These are phyloP conservation scores for Eulemur albifrons DNA, from an alignment of 2,797 vertebrate genomes.

Conservation along the genomic window DNA sequence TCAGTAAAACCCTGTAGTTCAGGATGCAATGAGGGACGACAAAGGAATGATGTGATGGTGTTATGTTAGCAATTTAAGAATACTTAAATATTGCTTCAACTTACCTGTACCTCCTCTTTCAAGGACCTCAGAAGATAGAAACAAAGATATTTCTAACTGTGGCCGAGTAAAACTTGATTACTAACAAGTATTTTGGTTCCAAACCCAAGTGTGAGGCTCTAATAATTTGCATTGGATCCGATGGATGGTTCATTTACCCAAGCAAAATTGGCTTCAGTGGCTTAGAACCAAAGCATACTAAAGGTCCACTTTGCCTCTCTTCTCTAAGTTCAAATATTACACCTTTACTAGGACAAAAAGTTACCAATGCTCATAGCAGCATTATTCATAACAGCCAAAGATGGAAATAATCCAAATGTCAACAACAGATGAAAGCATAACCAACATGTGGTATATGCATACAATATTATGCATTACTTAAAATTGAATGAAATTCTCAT, in stretches of 20 bases:
- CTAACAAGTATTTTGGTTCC: background rate
- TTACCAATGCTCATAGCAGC: background rate
- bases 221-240: background rate
- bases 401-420: background rate
- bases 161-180: background rate
- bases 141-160: background rate
- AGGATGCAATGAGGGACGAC: background rate
- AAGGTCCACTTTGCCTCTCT: background rate
- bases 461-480: background rate
- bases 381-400: background rate
- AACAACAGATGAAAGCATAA: background rate
- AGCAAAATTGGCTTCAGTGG: background rate
- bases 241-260: background rate
- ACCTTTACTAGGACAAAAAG: background rate
- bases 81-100: background rate
- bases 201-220: background rate
- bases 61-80: background rate
- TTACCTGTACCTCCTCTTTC: background rate
- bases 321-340: background rate
- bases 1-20: background rate
- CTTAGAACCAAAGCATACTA: background rate
- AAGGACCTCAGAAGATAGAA: background rate
- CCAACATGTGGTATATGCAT: background rate
- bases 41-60: background rate
- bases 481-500: slow-evolving; percentile 6